phyloP scores from a whole-genome alignment of 2,888 invertebrate species.

The Uloborus plumipes region DNA sequence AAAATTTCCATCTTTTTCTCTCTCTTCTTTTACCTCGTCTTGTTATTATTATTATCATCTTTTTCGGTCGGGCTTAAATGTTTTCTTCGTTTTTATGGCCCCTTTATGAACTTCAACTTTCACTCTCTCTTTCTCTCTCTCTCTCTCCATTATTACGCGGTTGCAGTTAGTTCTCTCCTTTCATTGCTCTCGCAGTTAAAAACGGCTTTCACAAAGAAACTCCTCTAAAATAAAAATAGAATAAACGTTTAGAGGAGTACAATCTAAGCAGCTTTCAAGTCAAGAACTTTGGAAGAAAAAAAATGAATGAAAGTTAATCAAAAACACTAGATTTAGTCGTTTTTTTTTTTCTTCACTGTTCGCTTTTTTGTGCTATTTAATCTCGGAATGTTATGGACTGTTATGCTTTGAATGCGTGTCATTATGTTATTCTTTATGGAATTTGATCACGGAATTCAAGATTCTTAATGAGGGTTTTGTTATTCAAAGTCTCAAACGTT shows the following conservation, averaged over 20 bases:
- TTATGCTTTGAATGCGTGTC: constrained; percentile 20
- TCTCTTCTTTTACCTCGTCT: constrained; percentile 19
- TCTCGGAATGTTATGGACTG: neutral
- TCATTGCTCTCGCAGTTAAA: constrained; percentile 24
- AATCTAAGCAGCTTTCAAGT: neutral
- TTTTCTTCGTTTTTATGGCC: constrained; percentile 44
- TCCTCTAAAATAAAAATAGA: constrained; percentile 25
- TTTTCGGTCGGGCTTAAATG: constrained; percentile 28
- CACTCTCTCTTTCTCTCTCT: neutral
- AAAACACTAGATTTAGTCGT: neutral
- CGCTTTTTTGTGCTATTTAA: constrained; percentile 2
- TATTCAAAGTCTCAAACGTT: constrained; percentile 1
- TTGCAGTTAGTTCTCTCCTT: constrained; percentile 23
- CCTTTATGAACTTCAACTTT: constrained; percentile 49
- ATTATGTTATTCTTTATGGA: constrained; percentile 17
- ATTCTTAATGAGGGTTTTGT: constrained; percentile 1
- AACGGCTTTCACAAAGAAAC: constrained; percentile 2
- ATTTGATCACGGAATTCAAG: constrained; percentile 20
- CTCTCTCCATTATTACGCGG: constrained; percentile 32
- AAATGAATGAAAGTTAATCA: constrained; percentile 30
- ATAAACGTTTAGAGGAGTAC: neutral
- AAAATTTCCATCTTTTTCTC: constrained; percentile 18
- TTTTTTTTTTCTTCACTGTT: constrained; percentile 7
- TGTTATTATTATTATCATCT: constrained; percentile 60
- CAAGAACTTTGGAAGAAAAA: constrained; percentile 1